A percentile compares a stretch with the other conserved stretches of the same genome.
phyloP scores from a whole-genome alignment of 53 echinoderm and acorn worm species.

The Hippasteria phrygiana region DNA sequence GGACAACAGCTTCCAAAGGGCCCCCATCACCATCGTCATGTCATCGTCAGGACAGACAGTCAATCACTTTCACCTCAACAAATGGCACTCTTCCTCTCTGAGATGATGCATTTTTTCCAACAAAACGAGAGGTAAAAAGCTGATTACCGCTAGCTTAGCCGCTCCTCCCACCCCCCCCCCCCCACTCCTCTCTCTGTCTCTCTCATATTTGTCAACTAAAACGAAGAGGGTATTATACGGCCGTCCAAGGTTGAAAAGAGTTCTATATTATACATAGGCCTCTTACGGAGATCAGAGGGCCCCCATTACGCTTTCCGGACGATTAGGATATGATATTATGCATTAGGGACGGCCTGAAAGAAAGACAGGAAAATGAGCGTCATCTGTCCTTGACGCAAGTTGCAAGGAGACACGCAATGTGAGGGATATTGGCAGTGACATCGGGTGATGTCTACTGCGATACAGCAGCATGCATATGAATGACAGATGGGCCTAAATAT shows the following conservation, averaged over 20 bases:
- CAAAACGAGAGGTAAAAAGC: constrained; percentile 30
- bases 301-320: constrained; percentile 17
- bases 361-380: constrained; percentile 3
- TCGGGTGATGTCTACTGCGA: background rate
- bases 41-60: too few species aligned
- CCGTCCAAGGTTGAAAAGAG: constrained; percentile 32
- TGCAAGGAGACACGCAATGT: background rate
- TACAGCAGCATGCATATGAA: background rate
- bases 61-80: background rate
- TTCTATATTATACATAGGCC: background rate
- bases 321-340: constrained; percentile 61
- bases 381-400: constrained; percentile 21
- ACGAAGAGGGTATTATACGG: constrained; percentile 61
- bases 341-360: constrained; percentile 31
- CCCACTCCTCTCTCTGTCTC: too few species aligned
- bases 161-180: background rate
- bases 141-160: constrained; percentile 39
- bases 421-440: background rate
- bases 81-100: background rate
- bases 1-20: background rate
- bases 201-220: constrained; percentile 57
- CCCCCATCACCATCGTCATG: too few species aligned
- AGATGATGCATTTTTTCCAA: background rate
- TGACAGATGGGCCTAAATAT: background rate
- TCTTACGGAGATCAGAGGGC: background rate